phyloP scores from a whole-genome alignment of 1,140 invertebrate species.

The Rhyzopertha dominica region DNA sequence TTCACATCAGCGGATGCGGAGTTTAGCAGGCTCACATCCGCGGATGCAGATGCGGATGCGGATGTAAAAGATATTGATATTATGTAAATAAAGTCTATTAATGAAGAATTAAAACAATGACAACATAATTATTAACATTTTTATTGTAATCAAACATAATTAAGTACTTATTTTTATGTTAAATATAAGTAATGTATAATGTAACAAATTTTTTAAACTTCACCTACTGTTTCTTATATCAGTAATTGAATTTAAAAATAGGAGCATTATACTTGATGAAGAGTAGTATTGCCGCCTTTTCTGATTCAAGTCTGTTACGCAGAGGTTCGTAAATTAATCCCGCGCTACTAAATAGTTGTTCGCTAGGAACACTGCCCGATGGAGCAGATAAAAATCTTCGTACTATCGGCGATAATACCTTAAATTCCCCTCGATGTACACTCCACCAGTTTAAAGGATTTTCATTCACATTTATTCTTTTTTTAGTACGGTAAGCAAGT shows the following conservation, averaged over 20 bases:
- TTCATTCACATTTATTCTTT: no score
- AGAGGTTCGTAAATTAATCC: conserved; percentile 33
- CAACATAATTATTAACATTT: conserved; percentile 11
- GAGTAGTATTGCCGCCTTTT: conserved; percentile 33
- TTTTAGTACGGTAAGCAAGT: no score
- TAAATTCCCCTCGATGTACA: no score
- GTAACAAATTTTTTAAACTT: no score
- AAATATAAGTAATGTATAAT: no score
- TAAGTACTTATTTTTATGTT: conserved; percentile 4
- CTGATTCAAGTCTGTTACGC: conserved; percentile 25
- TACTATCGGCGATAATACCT: no score
- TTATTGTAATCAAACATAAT: conserved; percentile 4
- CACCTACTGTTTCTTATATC: conserved; percentile 17
- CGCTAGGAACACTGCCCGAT: conserved; percentile 31
- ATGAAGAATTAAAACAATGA: conserved; percentile 19
- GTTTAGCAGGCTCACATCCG: conserved; percentile 17
- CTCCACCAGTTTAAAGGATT: no score
- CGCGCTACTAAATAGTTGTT: conserved; percentile 30
- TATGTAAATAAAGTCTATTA: conserved; percentile 16
- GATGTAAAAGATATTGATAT: conserved; percentile 7
- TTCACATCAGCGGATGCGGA: conserved; percentile 17
- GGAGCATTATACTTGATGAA: conserved; percentile 35
- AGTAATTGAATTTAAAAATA: conserved; percentile 29
- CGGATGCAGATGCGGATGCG: no score
- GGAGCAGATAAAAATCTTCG: conserved; percentile 30